Conservation (phyloP, 2,888 invertebrate species). For the Deroplatys truncata region DNA sequence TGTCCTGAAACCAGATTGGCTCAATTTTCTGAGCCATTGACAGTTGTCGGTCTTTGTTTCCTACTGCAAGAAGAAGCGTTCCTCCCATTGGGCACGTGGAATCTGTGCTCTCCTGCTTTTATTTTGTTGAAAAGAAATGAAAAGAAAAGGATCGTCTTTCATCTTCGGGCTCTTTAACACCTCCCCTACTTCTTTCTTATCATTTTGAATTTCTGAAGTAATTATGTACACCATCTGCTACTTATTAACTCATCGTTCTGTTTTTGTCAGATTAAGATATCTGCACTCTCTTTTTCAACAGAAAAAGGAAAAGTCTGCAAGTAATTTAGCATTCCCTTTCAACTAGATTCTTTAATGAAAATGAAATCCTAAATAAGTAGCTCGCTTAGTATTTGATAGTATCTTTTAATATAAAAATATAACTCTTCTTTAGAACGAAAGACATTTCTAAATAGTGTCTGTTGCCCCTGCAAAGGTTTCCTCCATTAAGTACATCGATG, state of each 20-base stretch:
- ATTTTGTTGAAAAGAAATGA: background rate
- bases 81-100: background rate
- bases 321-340: background rate
- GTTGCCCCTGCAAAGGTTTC: background rate
- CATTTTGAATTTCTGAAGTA: background rate
- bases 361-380: background rate
- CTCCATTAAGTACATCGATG: background rate
- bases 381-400: background rate
- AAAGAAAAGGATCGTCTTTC: background rate
- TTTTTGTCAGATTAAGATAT: background rate
- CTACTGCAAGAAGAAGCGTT: background rate
- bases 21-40: constrained; percentile 12
- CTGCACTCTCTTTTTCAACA: background rate
- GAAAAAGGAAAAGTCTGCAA: background rate
- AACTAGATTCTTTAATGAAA: background rate
- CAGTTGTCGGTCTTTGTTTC: background rate
- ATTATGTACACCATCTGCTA: background rate
- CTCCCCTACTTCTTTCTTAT: background rate
- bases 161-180: background rate
- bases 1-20: constrained; percentile 10
- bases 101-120: background rate
- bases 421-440: background rate
- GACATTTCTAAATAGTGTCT: background rate
- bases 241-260: background rate
- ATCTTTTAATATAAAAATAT: background rate